These are phyloP conservation scores for Heterodera carotae DNA, from an alignment of 1,140 invertebrate genomes.

Conservation along the genomic window DNA sequence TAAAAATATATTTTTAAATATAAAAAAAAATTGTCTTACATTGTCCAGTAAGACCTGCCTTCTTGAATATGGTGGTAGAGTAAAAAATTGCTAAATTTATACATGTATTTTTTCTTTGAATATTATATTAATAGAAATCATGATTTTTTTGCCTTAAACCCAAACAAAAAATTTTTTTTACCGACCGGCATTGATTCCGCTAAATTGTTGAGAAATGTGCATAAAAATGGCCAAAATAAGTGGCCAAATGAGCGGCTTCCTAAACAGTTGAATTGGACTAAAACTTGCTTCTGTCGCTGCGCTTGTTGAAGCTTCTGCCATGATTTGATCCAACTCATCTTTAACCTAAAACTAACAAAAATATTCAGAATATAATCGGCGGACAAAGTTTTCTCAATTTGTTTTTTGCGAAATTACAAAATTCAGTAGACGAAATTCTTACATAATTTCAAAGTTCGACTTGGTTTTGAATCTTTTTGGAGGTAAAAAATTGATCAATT, in stretches of 20 bases:
- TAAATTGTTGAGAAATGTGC: constrained; percentile 89
- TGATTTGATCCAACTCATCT: constrained; percentile 28
- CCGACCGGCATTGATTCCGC: constrained; percentile 80
- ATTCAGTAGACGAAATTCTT: too few relatives aligned
- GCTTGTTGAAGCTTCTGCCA: constrained; percentile 46
- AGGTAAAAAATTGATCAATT: too few relatives aligned
- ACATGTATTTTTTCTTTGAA: too few relatives aligned
- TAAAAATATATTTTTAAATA: background rate
- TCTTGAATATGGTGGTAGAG: constrained; percentile 78
- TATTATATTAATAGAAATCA: too few relatives aligned
- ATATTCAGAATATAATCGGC: background rate
- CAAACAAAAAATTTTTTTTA: background rate
- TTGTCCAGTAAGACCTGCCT: constrained; percentile 85
- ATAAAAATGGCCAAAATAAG: constrained; percentile 78
- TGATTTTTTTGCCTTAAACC: too few relatives aligned
- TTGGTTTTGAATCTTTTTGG: too few relatives aligned
- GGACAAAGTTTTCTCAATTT: too few relatives aligned
- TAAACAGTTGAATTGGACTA: constrained; percentile 49
- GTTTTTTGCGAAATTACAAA: too few relatives aligned
- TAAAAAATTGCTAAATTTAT: constrained; percentile 77
- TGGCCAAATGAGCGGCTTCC: constrained; percentile 52
- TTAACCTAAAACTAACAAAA: background rate
- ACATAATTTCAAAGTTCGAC: too few relatives aligned
- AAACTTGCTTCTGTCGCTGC: constrained; percentile 42
- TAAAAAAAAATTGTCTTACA: background rate